Evolutionary conservation across 1,140 invertebrate genomes (phyloP), one percentile per base, ranked within the genome.

Genomic region (Ips typographus): DNA sequence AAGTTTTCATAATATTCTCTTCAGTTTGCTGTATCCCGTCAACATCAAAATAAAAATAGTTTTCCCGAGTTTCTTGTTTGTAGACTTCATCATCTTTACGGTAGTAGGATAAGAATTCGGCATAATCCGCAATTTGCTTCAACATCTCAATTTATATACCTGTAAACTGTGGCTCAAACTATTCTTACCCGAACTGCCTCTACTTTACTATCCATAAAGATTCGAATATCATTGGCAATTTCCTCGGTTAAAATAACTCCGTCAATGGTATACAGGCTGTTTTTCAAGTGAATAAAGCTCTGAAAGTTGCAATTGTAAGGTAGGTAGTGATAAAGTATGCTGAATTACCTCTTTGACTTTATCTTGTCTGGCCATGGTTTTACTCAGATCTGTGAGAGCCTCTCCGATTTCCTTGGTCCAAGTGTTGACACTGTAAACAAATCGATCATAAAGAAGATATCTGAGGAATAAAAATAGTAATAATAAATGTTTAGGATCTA

Each of bases 91-190:
- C 63, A 7, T 71, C 55, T 65, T 73, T 77, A 55, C 78, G 58
- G 68, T 79, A 64, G 41, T 72, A 76, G 1, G 77, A 75, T 22
- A 80, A 47, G 38, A 74, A 70, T 67, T 80, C 78, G 1, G 77
- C 77, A 65, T 76, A 74, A 42, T 77, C 72, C 0, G 74, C 73
- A 8, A 78, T 78, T 70, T 68, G 71, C 77, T 78, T 22, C 22
- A 22, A 22, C 22, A 22, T 22, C 22, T 22, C 22, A 22, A 22
- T 22, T 22, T 22, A 22, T 22, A 22, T 22, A 22, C 22, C 22
- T 22, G 22, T 22, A 22, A 22, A 22, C 22, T 22, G 22, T 22
- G 22, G 22, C 22, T 22, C 22, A 22, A 22, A 22, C 22, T 22
- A 22, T 22, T 57, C 66, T 53, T 55, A 72, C 75, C 59, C 59